Base-by-base conservation (phyloP, 2,888 invertebrate genomes). In the Tetragnatha montana region DNA sequence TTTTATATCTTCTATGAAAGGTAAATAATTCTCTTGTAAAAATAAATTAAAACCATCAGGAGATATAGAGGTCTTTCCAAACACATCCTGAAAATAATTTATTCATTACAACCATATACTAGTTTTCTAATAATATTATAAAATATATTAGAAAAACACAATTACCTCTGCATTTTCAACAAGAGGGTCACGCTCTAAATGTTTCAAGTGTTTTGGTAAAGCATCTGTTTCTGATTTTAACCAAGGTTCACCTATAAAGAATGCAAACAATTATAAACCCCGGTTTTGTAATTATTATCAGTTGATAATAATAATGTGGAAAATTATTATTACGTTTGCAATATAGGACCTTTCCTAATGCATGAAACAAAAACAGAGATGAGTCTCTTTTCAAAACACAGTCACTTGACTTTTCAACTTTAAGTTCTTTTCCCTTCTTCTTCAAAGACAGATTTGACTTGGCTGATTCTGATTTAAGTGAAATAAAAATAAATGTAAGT, bases 11-110 rank as follows among this genome's bases (percentile, higher is more conserved):
- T 96, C 95, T 22, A 97, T 95, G 86, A 95, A 94, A 0, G 95
- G 94, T 47, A 96, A 93, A 93, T 94, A 94, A 92, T 94, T 94
- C 91, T 94, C 94, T 86, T 94, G 94, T 6, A 94, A 92, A 91
- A 93, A 94, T 7, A 93, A 92, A 19, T 92, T 92, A 92, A 94
- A 94, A 73, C 92, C 93, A 17, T 94, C 94, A 1, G 93, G 93
- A 0, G 93, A 93, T 6, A 94, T 92, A 75, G 93, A 93, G 49
- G 93, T 93, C 91, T 92, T 93, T 78, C 93, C 93, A 50, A 93
- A 92, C 14, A 94, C 93, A 35, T 93, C 93, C 93, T 90, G 50
- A 6, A 82, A 86, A 71, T 17, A 60, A 8, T n/a, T n/a, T n/a
- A 22, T 35, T 8, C n/a, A 22, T 12, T 68, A 68, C 14, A 82